Evolutionary conservation across 2,797 vertebrate genomes (phyloP), one percentile per base, ranked within the genome.

Genomic region (Xiphophorus birchmanni): DNA sequence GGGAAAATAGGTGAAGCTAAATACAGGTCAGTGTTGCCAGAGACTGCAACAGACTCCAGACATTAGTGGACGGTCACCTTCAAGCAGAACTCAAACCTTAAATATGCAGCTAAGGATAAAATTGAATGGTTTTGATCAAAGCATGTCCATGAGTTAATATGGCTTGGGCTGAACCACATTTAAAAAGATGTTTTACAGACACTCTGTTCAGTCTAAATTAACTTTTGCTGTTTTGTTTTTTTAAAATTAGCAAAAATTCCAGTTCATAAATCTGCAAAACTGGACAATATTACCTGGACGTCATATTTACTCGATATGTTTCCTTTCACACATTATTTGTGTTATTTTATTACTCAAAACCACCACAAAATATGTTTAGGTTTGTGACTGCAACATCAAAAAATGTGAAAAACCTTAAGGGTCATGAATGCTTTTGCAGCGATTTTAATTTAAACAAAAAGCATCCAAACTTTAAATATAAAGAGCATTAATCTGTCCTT

Each of bases 401-500:
- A 37, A 65, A 63, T 63, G 5, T 63, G 29, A 18, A 21, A 67
- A 65, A 35, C 32, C 5, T 40, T 37, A 10, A 37, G 2, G 7
- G 35, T 4, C 18, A 67, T 4, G 35, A 67, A 67, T 40, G 35
- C 2, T 67, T 37, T 67, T 11, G 63, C 6, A 37, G 7, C 18
- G 18, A 9, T 37, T 35, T 18, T 35, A 40, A 67, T 67, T 81
- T 1, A 76, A 32, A 78, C 75, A 73, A 81, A 82, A 91, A 88
- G 85, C 83, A 85, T 86, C 48, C 74, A 77, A 44, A 84, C 42
- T 80, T 86, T 77, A 89, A 87, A 76, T 77, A 83, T 78, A 82
- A 65, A 67, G 75, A 81, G 12, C 83, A 90, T 88, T 88, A 90
- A 91, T 88, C 91, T 86, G 85, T 82, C 88, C 89, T 83, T 73